phyloP scores from a whole-genome alignment of 2,797 vertebrate genomes.

The Pipistrellus pipistrellus region DNA sequence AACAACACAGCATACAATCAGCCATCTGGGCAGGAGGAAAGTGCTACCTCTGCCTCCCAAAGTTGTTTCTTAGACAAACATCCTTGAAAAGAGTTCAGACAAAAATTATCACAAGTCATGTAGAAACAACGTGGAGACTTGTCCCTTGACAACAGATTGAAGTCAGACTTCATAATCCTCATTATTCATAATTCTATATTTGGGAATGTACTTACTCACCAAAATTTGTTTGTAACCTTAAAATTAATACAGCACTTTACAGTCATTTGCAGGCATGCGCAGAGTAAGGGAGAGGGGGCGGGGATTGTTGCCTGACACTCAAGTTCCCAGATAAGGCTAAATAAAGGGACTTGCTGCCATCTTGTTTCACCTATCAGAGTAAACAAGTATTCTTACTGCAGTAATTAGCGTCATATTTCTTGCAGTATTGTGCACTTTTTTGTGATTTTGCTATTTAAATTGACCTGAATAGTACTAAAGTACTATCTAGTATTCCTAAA shows the following conservation, averaged over 20 bases:
- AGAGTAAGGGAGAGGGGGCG: too few species aligned
- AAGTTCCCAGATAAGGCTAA: not conserved
- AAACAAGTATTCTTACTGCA: not conserved
- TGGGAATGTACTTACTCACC: conserved; percentile 30
- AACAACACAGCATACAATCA: not conserved
- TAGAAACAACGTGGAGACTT: not conserved
- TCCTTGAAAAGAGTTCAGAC: not conserved
- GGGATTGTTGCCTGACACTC: not conserved
- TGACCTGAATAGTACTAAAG: not conserved
- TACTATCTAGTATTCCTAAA: not conserved
- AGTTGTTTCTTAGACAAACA: not conserved
- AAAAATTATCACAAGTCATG: not conserved
- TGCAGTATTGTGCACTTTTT: not conserved
- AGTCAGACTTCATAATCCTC: not conserved
- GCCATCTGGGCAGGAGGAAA: not conserved
- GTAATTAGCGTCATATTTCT: not conserved
- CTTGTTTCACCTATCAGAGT: not conserved
- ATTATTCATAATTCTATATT: not conserved
- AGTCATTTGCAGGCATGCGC: not conserved
- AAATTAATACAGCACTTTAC: not conserved
- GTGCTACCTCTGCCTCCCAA: not conserved
- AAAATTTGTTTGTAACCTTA: not conserved
- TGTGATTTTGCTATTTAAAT: conserved; percentile 27
- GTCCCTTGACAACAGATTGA: not conserved
- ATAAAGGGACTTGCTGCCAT: not conserved